Percentiles rank a stretch among this genome's conserved stretches.
Conservation (phyloP, 2,113 vertebrate species). For the Aptenodytes patagonicus region DNA sequence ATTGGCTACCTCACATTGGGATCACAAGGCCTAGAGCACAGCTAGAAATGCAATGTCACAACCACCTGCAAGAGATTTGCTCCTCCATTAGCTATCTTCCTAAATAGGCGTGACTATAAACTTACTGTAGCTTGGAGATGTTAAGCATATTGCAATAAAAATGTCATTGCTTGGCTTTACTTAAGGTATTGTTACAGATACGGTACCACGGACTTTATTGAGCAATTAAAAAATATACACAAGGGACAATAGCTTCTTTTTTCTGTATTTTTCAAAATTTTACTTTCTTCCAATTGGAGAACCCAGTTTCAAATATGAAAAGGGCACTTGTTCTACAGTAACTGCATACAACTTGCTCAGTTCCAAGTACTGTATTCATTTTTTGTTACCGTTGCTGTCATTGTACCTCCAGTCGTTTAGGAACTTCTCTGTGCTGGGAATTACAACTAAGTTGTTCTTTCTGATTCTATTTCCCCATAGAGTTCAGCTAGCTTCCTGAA, state of each 20-base stretch:
- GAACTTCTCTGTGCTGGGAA: conserved; percentile 65
- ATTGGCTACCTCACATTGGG: not conserved
- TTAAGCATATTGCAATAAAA: conserved; percentile 62
- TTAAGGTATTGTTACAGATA: conserved; percentile 82
- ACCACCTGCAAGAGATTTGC: not conserved
- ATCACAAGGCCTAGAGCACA: conserved; percentile 22
- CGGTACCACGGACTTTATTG: conserved; percentile 89
- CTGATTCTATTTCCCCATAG: conserved; percentile 87
- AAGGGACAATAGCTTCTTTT: conserved; percentile 85
- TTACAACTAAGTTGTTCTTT: conserved; percentile 79
- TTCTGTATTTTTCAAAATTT: conserved; percentile 79
- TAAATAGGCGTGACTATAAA: conserved; percentile 3
- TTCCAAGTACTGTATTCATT: conserved; percentile 70
- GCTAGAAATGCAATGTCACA: not conserved
- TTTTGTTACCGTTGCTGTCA: conserved; percentile 62
- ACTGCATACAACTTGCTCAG: conserved; percentile 76
- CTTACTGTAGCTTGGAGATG: not conserved
- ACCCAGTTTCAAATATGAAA: conserved; percentile 83
- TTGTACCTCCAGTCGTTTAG: conserved; percentile 49
- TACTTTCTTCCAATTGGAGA: conserved; percentile 74
- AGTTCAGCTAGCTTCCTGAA: conserved; percentile 95
- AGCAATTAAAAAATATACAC: conserved; percentile 96
- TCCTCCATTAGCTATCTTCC: not conserved
- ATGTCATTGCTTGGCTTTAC: conserved; percentile 62
- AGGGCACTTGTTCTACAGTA: conserved; percentile 84